A percentile compares a stretch with the other conserved stretches of the same genome.
Evolutionary conservation across 2,888 invertebrate genomes (phyloP).

Genomic region (Miltochrista miniata): DNA sequence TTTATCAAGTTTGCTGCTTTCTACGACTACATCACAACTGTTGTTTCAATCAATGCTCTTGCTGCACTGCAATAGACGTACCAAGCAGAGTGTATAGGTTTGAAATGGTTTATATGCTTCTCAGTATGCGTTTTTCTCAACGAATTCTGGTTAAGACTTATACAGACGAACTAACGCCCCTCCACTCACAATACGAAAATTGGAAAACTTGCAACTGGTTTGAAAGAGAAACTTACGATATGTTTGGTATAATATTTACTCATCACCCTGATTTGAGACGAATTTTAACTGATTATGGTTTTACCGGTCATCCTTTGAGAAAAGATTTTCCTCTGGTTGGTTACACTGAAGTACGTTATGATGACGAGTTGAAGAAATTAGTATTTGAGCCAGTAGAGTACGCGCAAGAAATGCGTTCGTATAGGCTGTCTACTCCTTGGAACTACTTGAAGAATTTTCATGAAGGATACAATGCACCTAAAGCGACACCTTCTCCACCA

Average conservation of each 20-base stretch:
- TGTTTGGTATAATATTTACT: slow-evolving; percentile 70
- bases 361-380: slow-evolving; percentile 71
- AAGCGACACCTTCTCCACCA: slow-evolving; percentile 8
- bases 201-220: slow-evolving; percentile 57
- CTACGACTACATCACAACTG: slow-evolving; percentile 67
- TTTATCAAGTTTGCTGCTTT: slow-evolving; percentile 62
- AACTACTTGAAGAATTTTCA: slow-evolving; percentile 67
- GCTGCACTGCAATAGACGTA: slow-evolving; percentile 68
- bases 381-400: slow-evolving; percentile 74
- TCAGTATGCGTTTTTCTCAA: slow-evolving; percentile 59
- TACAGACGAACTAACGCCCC: slow-evolving; percentile 71
- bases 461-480: slow-evolving; percentile 53
- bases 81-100: slow-evolving; percentile 66
- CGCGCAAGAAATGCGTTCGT: slow-evolving; percentile 64
- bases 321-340: slow-evolving; percentile 74
- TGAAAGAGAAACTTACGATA: slow-evolving; percentile 73
- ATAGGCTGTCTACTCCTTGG: slow-evolving; percentile 67
- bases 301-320: slow-evolving; percentile 70
- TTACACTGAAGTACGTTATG: slow-evolving; percentile 72
- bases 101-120: slow-evolving; percentile 63
- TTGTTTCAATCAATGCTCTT: slow-evolving; percentile 61
- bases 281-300: slow-evolving; percentile 74
- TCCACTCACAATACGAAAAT: slow-evolving; percentile 57
- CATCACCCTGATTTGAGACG: slow-evolving; percentile 75
- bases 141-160: slow-evolving; percentile 65